Evolutionary conservation across 2,888 invertebrate genomes (phyloP).

Genomic region (Pristionchus entomophagus): DNA sequence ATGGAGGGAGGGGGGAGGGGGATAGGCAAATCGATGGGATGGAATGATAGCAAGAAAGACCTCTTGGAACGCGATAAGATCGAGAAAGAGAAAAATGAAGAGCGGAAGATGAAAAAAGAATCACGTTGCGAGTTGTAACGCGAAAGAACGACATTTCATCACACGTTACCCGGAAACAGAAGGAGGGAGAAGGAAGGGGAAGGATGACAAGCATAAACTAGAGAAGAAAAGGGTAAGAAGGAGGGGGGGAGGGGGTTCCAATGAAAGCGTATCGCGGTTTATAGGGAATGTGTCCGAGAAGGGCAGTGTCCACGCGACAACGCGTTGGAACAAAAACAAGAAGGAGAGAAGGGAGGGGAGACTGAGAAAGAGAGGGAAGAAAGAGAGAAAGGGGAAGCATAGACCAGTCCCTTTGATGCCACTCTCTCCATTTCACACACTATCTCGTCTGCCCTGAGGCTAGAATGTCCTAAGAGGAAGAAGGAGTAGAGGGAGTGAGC

Average conservation of each 20-base stretch:
- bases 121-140: background rate
- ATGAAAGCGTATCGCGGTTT: background rate
- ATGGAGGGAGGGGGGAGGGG: no score
- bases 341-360: background rate
- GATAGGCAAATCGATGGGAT: no score
- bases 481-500: background rate
- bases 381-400: background rate
- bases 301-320: background rate
- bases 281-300: background rate
- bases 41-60: no score
- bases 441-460: constrained; percentile 19
- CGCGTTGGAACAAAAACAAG: background rate
- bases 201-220: background rate
- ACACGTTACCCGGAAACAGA: background rate
- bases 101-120: background rate
- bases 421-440: background rate
- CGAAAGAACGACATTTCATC: background rate
- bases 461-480: background rate
- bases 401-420: constrained; percentile 27
- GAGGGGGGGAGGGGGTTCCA: background rate
- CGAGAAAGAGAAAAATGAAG: background rate
- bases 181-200: background rate
- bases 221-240: background rate
- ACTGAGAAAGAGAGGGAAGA: background rate
- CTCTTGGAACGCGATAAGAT: background rate